Evolutionary conservation across 1,140 invertebrate genomes (phyloP), one percentile per base, ranked within the genome.

Genomic region (Formica exsecta): DNA sequence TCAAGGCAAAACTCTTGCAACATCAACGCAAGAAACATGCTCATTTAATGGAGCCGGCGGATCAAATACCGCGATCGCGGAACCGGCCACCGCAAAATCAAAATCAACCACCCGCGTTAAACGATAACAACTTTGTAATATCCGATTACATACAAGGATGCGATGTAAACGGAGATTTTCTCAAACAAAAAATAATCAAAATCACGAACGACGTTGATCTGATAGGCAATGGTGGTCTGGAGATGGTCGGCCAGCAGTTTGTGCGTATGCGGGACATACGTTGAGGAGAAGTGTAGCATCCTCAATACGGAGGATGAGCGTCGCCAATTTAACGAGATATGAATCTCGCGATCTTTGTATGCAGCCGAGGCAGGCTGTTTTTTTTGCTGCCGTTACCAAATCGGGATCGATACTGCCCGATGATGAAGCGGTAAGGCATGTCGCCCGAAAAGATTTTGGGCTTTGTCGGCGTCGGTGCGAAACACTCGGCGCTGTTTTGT

Each of bases 11-110:
- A 92, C 95, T 98, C 5, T 94, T 98, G 85, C 97, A 98, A 92
- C 98, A 98, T 94, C 97, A 98, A 92, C 95, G 97, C 1, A 97
- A 97, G 87, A 97, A 97, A 68, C 98, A 98, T 93, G 92, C 96
- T 0, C 92, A 89, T 65, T 73, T 95, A 66, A 95, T 95, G 94
- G 94, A 95, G 76, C 95, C 94, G 2, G 94, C 94, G 6, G 94
- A 95, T 90, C 92, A 95, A 81, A 89, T 95, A 51, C 95, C 95
- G 2, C 91, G 94, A 19, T 92, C 94, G 2, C 91, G 94, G 9
- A 95, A 93, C 86, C 94, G 94, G 59, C 91, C 93, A 7, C 86
- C 92, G 7, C 94, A 93, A 48, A 94, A 94, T 92, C 92, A 93
- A 68, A 95, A 93, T 75, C 92, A 93, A 44, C 85, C 90, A 2